Evolutionary conservation across 1,140 invertebrate genomes (phyloP), one percentile per base, ranked within the genome.

Genomic region (Drosophila lacertosa): DNA sequence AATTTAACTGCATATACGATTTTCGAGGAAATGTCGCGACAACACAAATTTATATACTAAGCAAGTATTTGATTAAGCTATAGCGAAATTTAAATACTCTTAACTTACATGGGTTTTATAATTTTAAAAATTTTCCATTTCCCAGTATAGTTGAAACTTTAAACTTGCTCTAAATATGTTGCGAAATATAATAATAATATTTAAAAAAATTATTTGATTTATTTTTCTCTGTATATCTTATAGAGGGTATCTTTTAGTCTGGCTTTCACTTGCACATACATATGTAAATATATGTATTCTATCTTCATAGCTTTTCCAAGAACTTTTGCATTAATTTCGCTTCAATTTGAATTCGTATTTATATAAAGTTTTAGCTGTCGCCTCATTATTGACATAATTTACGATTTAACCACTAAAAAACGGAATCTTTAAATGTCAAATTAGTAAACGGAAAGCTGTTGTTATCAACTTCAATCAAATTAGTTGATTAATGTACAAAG

Each of bases 331-430:
- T 70, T n/a, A n/a, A 57, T 79, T 79, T 69, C 48, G 45, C 69
- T 44, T 65, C 75, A 64, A 59, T 59, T 65, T 64, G 57, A 54
- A 62, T 77, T 70, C 60, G 57, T 82, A 83, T 82, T 82, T 62
- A 40, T 57, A 37, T 47, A 65, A 73, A 51, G 16, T 65, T 69
- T 72, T 63, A 72, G 39, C 33, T 74, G 53, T 74, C 79, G 60
- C 74, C 75, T 71, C 71, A 26, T 76, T 76, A 73, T 84, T 76
- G 80, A 83, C 67, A 67, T 76, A 73, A 83, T 84, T 83, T 83
- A 83, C 71, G 70, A 64, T 57, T 64, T 48, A 67, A 50, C 65
- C 54, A 59, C 39, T 67, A 53, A 60, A 77, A 72, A 62, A 51
- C 66, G 55, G 22, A 40, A 40, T 44, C 48, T 69, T 76, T 65